phyloP scores from a whole-genome alignment of 2,888 invertebrate genomes.

The Euplexia lucipara region DNA sequence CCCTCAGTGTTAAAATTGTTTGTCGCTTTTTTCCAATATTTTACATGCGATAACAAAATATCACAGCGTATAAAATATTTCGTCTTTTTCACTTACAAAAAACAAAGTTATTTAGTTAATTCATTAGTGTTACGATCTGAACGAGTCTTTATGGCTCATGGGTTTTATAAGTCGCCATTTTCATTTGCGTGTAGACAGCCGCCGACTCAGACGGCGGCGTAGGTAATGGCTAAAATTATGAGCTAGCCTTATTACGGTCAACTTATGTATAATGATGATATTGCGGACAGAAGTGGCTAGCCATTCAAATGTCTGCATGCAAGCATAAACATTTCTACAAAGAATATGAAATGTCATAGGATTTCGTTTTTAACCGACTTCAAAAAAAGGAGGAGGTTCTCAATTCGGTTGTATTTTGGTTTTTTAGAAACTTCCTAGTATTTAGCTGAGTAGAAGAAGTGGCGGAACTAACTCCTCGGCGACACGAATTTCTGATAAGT shows the following conservation, averaged over 20 bases:
- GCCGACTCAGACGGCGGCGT: slow-evolving; percentile 7
- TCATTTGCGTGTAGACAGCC: slow-evolving; percentile 46
- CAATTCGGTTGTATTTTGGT: too few relatives aligned
- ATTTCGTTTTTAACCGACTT: too few relatives aligned
- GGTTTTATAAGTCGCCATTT: slow-evolving; percentile 48
- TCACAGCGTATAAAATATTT: neutral
- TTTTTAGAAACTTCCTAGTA: too few relatives aligned
- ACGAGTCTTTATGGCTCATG: slow-evolving; percentile 38
- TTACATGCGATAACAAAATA: too few relatives aligned
- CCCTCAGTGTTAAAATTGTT: too few relatives aligned
- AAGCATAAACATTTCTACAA: neutral
- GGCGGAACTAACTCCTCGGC: too few relatives aligned
- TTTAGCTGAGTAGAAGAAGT: too few relatives aligned
- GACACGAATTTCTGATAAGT: too few relatives aligned
- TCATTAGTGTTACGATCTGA: slow-evolving; percentile 38
- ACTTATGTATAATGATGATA: slow-evolving; percentile 42
- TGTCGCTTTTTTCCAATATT: too few relatives aligned
- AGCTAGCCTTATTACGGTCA: slow-evolving; percentile 38
- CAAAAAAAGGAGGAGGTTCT: too few relatives aligned
- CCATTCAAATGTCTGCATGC: slow-evolving; percentile 5
- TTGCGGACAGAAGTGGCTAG: slow-evolving; percentile 10
- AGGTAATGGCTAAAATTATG: slow-evolving; percentile 38
- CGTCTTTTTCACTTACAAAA: neutral
- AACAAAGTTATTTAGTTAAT: slow-evolving; percentile 18
- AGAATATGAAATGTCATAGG: too few relatives aligned